Evolutionary conservation across 2,888 invertebrate species (phyloP).

Genomic region (Drosophila buzzatii): DNA sequence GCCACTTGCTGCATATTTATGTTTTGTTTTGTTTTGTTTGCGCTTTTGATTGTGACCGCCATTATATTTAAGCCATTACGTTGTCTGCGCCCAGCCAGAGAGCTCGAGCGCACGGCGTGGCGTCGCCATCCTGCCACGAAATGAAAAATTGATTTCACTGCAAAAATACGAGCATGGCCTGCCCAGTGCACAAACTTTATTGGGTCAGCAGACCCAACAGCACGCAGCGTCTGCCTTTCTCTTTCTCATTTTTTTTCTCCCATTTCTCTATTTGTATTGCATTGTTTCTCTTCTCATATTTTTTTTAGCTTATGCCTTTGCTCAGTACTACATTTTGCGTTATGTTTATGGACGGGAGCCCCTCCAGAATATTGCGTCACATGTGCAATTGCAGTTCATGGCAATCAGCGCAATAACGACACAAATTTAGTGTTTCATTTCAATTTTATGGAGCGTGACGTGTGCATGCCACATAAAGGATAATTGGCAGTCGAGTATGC

Average conservation of each 20-base stretch:
- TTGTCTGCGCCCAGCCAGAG: constrained; percentile 62
- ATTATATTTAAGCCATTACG: constrained; percentile 68
- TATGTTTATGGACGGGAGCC: constrained; percentile 56
- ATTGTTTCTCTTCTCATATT: constrained; percentile 15
- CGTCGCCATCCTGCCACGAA: constrained; percentile 62
- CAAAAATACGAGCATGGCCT: constrained; percentile 59
- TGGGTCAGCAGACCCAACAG: constrained; percentile 57
- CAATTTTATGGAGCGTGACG: constrained; percentile 75
- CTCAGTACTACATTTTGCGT: constrained; percentile 40
- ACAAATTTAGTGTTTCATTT: constrained; percentile 76
- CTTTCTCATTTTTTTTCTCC: not conserved
- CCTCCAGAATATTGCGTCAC: constrained; percentile 15
- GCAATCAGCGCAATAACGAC: constrained; percentile 74
- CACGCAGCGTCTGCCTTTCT: constrained; percentile 23
- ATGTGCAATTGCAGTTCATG: constrained; percentile 77
- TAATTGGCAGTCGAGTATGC: constrained; percentile 59
- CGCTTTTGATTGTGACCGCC: constrained; percentile 34
- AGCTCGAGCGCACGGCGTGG: constrained; percentile 46
- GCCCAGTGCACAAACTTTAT: constrained; percentile 55
- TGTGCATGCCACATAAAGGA: constrained; percentile 63
- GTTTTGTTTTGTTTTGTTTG: constrained; percentile 45
- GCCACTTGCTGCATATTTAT: constrained; percentile 72
- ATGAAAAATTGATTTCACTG: constrained; percentile 77
- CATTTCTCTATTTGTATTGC: not conserved
- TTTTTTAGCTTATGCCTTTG: constrained; percentile 34